Base-by-base conservation (phyloP, 2,797 vertebrate species). In the Ataeniobius toweri region DNA sequence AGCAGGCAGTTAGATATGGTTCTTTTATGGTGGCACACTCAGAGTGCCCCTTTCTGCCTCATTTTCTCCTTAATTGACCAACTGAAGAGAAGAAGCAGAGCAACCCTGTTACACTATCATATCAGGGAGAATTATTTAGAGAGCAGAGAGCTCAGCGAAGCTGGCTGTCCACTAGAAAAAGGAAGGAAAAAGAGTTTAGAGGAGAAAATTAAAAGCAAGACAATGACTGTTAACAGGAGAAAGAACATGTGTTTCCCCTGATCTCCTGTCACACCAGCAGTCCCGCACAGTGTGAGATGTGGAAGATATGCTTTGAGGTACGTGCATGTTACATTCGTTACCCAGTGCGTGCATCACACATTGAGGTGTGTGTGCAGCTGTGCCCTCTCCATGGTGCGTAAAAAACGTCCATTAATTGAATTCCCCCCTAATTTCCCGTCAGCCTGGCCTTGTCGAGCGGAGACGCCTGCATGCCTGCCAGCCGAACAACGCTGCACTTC, bases 331-430 rank as follows among this genome's bases (percentile, higher is more conserved):
- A 70, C 73, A 68, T 78, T 86, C 73, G 71, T 83, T 86, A 68
- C 31, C 14, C 71, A 83, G 87, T 80, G 84, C 83, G 86, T 89
- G 86, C 74, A 82, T 79, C 81, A 39, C 50, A 8, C 76, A 63
- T 84, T 83, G 83, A 81, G 71, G 83, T 84, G 65, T 71, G 73
- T 80, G 88, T 90, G 91, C 85, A 85, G 86, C 85, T 82, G 87
- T 90, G 95, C 96, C 96, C 96, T 97, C 96, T 96, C 96, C 96
- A 95, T 97, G 97, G 96, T 97, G 96, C 96, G 96, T 96, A 97
- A 97, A 98, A 93, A 97, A 97, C 94, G 96, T 95, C 96, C 95
- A 97, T 98, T 98, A 98, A 99, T 98, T 99, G 97, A 98, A 98
- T 98, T 96, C 96, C 95, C 95, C 96, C 95, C 96, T 98, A 97